Conservation (phyloP, 2,888 invertebrate genomes). For the Marasmarcha lunaedactyla region DNA sequence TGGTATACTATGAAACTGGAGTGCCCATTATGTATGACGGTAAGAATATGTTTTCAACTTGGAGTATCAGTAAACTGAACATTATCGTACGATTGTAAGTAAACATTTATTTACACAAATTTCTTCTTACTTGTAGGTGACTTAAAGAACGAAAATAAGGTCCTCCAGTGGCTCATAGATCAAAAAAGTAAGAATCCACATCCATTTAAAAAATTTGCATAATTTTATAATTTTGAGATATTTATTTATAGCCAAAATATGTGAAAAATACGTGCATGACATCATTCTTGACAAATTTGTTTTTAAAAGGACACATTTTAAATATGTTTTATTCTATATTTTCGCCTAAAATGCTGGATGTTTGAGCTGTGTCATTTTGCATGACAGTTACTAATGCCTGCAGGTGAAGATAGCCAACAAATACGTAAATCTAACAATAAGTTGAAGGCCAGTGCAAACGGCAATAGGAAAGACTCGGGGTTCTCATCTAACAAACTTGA, state of each 20-base stretch:
- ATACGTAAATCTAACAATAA: slow-evolving; percentile 57
- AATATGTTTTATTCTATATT: slow-evolving; percentile 33
- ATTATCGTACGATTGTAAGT: neutral
- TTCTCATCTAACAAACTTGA: slow-evolving; percentile 28
- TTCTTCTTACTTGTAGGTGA: slow-evolving; percentile 79
- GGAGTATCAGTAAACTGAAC: neutral
- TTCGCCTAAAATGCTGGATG: slow-evolving; percentile 63
- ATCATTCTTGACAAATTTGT: slow-evolving; percentile 52
- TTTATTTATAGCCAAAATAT: slow-evolving; percentile 19
- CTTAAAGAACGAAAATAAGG: slow-evolving; percentile 94
- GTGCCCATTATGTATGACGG: slow-evolving; percentile 96
- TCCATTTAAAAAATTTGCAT: slow-evolving; percentile 49
- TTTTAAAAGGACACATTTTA: no score
- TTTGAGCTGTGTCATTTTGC: slow-evolving; percentile 71
- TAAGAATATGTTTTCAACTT: slow-evolving; percentile 60
- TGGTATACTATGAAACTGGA: slow-evolving; percentile 93
- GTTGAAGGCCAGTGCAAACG: slow-evolving; percentile 65
- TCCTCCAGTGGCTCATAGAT: slow-evolving; percentile 95
- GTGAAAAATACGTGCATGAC: slow-evolving; percentile 57
- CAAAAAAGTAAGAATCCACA: slow-evolving; percentile 93
- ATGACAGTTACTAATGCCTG: slow-evolving; percentile 73
- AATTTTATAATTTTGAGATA: slow-evolving; percentile 29
- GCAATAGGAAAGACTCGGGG: slow-evolving; percentile 48
- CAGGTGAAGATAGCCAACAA: slow-evolving; percentile 68
- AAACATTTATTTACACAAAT: neutral